Percentiles rank a stretch among this genome's conserved stretches.
phyloP scores from a whole-genome alignment of 2,113 vertebrate genomes.

The Hemiprocne comata region DNA sequence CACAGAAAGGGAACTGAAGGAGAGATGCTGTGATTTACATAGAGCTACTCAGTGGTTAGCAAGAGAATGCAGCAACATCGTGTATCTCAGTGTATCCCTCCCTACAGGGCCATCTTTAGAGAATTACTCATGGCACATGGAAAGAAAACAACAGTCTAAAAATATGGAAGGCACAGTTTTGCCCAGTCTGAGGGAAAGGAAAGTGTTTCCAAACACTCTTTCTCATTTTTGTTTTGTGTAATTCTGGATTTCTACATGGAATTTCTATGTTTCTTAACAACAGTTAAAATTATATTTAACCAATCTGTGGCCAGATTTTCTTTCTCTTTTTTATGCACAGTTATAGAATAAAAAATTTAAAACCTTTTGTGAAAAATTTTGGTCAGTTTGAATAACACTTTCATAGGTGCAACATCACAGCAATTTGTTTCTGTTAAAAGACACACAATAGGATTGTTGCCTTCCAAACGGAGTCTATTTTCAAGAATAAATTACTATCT shows the following conservation, averaged over 20 bases:
- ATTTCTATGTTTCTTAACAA: neutral
- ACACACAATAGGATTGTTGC: neutral
- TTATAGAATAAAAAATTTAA: neutral
- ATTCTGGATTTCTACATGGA: neutral
- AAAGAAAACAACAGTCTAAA: neutral
- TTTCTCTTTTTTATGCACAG: neutral
- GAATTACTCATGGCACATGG: neutral
- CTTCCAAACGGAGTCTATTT: neutral
- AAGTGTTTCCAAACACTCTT: neutral
- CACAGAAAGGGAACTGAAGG: neutral
- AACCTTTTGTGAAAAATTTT: neutral
- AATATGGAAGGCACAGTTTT: neutral
- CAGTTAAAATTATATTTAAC: neutral
- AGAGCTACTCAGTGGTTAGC: neutral
- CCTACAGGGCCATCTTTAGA: accelerated
- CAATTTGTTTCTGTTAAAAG: neutral
- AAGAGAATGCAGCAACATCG: neutral
- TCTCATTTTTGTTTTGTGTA: neutral
- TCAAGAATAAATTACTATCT: neutral
- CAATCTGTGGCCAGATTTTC: neutral
- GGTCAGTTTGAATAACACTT: neutral
- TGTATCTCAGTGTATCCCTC: neutral
- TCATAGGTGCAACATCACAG: neutral
- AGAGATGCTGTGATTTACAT: neutral
- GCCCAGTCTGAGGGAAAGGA: neutral